Percentiles rank a stretch among this genome's conserved stretches.
phyloP scores from a whole-genome alignment of 2,797 vertebrate genomes.

The Thamnophis elegans region DNA sequence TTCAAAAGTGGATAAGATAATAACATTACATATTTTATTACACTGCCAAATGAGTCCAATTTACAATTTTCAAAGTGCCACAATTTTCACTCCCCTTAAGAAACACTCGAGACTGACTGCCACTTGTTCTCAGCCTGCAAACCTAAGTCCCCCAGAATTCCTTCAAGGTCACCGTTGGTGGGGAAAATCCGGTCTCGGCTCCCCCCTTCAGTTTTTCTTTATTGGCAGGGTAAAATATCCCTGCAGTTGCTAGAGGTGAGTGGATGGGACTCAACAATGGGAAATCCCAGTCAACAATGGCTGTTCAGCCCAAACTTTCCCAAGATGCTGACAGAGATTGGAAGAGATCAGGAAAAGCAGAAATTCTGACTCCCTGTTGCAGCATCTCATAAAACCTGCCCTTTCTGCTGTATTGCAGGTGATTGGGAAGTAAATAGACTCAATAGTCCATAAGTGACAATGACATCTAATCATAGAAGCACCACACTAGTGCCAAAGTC shows the following conservation, averaged over 20 bases:
- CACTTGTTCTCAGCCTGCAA: neutral
- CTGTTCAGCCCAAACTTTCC: neutral
- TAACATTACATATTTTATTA: neutral
- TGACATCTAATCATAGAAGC: neutral
- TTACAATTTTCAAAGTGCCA: neutral
- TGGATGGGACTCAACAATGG: neutral
- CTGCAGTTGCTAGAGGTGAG: neutral
- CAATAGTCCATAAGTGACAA: neutral
- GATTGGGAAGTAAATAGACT: neutral
- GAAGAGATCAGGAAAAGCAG: neutral
- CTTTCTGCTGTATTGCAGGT: neutral
- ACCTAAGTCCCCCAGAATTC: neutral
- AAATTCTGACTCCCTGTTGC: neutral
- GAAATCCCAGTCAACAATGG: neutral
- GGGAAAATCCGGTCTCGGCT: neutral
- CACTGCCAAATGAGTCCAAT: neutral
- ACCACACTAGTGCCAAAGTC: neutral
- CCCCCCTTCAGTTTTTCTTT: neutral
- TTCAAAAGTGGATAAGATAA: neutral
- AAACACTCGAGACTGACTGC: neutral
- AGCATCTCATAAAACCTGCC: neutral
- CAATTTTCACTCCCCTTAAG: neutral
- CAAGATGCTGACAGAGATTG: neutral
- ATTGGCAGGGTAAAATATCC: neutral
- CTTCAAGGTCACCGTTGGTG: neutral